Conservation (phyloP, 2,888 invertebrate species). For the Eristalis tenax region DNA sequence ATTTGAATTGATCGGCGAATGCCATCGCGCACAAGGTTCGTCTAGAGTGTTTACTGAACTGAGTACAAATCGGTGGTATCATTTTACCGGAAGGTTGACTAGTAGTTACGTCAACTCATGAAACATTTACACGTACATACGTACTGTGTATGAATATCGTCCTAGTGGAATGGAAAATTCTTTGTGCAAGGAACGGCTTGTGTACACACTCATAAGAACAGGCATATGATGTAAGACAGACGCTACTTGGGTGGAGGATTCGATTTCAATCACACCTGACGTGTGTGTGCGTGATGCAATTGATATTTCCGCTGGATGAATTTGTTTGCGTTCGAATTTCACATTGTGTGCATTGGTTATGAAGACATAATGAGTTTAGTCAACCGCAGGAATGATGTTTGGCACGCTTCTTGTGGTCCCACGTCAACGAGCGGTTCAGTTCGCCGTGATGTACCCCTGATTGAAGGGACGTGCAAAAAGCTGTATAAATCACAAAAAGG, state of each 20-base stretch:
- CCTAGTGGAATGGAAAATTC: background rate
- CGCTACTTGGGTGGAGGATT: background rate
- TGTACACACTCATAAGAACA: background rate
- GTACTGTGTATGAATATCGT: no score
- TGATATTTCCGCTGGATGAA: background rate
- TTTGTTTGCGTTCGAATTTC: no score
- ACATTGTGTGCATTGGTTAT: no score
- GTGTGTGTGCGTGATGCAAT: background rate
- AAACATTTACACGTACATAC: background rate
- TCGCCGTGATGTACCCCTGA: no score
- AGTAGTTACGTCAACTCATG: background rate
- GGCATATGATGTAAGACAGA: background rate
- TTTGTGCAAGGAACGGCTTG: background rate
- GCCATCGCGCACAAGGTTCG: conserved; percentile 10
- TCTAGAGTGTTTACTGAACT: background rate
- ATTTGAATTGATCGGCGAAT: background rate
- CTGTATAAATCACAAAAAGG: no score
- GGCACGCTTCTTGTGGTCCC: no score
- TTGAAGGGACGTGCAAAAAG: no score
- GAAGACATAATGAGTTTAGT: no score
- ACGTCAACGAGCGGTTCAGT: no score
- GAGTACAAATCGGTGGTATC: background rate
- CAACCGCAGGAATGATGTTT: no score
- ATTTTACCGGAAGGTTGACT: background rate
- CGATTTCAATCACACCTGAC: background rate